phyloP scores from a whole-genome alignment of 2,888 invertebrate species.

The Cephonodes hylas region DNA sequence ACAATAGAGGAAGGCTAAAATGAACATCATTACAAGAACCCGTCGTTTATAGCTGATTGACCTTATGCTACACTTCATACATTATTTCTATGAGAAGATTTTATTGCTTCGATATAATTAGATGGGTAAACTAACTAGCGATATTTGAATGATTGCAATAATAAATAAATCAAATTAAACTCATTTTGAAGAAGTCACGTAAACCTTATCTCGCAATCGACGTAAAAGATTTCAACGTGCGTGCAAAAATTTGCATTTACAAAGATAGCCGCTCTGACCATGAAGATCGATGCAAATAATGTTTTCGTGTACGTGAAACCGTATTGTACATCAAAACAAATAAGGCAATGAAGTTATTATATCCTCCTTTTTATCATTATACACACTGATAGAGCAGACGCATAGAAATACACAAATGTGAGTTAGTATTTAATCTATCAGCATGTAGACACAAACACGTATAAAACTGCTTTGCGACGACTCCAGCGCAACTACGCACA shows the following conservation, averaged over 20 bases:
- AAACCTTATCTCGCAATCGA: conserved; percentile 8
- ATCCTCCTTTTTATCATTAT: conserved; percentile 15
- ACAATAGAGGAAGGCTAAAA: conserved; percentile 9
- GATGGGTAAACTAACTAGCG: too few species aligned
- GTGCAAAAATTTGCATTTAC: conserved; percentile 12
- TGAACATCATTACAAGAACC: not conserved
- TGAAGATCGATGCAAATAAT: not conserved
- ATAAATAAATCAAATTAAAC: not conserved
- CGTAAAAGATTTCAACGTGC: conserved; percentile 33
- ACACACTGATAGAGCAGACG: conserved; percentile 19
- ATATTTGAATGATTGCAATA: too few species aligned
- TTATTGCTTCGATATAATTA: too few species aligned
- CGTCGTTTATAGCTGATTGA: not conserved
- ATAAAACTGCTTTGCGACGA: conserved; percentile 41
- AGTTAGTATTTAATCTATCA: conserved; percentile 54
- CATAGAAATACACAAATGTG: conserved; percentile 29
- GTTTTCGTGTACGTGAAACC: not conserved
- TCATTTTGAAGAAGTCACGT: not conserved
- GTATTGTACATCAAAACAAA: not conserved
- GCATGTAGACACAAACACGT: conserved; percentile 40
- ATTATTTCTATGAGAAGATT: too few species aligned
- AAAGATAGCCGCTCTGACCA: not conserved
- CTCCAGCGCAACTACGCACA: conserved; percentile 41
- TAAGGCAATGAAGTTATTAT: not conserved
- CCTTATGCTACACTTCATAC: not conserved